A percentile compares a stretch with the other conserved stretches of the same genome.
Conservation (phyloP, 2,797 vertebrate genomes). For the Etheostoma nigrum region DNA sequence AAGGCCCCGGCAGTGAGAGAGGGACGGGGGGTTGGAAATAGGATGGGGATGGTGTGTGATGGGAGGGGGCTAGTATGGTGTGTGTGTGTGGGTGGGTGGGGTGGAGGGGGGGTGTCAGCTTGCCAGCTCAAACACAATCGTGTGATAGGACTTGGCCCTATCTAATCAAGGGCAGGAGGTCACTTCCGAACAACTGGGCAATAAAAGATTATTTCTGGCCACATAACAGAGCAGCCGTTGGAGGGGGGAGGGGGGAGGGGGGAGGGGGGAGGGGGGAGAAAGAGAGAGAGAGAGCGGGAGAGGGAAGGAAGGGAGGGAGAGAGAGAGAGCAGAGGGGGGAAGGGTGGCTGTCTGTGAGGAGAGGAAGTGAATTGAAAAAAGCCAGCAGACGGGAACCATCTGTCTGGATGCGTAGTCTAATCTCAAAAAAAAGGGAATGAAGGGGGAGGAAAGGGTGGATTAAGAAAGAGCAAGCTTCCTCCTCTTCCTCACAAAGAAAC, state of each 20-base stretch:
- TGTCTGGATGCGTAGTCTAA: slow-evolving; percentile 91
- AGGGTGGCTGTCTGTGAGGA: slow-evolving; percentile 86
- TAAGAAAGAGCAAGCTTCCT: slow-evolving; percentile 76
- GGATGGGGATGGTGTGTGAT: slow-evolving; percentile 44
- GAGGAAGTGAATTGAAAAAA: slow-evolving; percentile 95
- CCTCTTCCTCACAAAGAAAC: slow-evolving; percentile 46
- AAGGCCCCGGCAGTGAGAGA: slow-evolving; percentile 86
- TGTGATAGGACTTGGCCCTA: slow-evolving; percentile 94
- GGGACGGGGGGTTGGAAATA: slow-evolving; percentile 49
- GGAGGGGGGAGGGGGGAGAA: slow-evolving; percentile 47
- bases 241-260: slow-evolving; percentile 44
- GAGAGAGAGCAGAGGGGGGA: slow-evolving; percentile 40
- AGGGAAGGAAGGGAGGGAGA: slow-evolving; percentile 26
- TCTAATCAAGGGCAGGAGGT: slow-evolving; percentile 99
- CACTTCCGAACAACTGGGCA: slow-evolving; percentile 99
- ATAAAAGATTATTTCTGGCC: slow-evolving; percentile 99
- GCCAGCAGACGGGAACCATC: slow-evolving; percentile 97
- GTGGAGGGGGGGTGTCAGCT: slow-evolving; percentile 63
- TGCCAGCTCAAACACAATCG: slow-evolving; percentile 91
- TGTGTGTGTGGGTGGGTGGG: slow-evolving; percentile 29
- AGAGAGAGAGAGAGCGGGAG: neutral
- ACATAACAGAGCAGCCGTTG: slow-evolving; percentile 88
- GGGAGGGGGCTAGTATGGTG: slow-evolving; percentile 57
- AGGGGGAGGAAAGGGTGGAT: slow-evolving; percentile 56
- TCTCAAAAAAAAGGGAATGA: slow-evolving; percentile 75